Evolutionary conservation across 2,113 vertebrate genomes (phyloP).

Genomic region (Odobenus rosmarus): DNA sequence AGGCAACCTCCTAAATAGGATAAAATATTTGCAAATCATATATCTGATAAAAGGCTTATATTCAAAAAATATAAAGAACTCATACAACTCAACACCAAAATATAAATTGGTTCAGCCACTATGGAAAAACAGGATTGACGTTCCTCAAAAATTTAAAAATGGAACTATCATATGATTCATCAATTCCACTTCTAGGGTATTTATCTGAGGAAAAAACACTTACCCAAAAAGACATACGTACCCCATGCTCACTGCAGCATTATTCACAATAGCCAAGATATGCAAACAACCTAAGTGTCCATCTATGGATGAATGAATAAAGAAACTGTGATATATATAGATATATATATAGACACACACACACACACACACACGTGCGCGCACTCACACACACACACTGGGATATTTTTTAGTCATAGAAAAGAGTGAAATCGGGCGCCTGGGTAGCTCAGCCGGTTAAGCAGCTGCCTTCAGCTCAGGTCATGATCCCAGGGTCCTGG

Average conservation of each 20-base stretch:
- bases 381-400: not conserved
- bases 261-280: not conserved
- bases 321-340: not conserved
- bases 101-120: not conserved
- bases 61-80: not conserved
- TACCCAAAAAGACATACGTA: not conserved
- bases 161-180: not conserved
- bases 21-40: not conserved
- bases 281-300: not conserved
- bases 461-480: no score
- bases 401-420: not conserved
- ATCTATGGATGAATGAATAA: not conserved
- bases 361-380: not conserved
- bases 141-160: not conserved
- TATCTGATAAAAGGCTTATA: not conserved
- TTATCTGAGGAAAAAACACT: not conserved
- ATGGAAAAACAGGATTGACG: not conserved
- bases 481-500: no score
- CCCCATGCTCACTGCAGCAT: not conserved
- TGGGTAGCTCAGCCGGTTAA: no score
- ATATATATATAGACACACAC: not conserved
- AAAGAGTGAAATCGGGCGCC: not conserved
- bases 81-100: not conserved
- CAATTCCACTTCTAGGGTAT: not conserved
- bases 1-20: not conserved